Evolutionary conservation across 2,113 vertebrate genomes (phyloP).

Genomic region (Triplophysa dalaica): DNA sequence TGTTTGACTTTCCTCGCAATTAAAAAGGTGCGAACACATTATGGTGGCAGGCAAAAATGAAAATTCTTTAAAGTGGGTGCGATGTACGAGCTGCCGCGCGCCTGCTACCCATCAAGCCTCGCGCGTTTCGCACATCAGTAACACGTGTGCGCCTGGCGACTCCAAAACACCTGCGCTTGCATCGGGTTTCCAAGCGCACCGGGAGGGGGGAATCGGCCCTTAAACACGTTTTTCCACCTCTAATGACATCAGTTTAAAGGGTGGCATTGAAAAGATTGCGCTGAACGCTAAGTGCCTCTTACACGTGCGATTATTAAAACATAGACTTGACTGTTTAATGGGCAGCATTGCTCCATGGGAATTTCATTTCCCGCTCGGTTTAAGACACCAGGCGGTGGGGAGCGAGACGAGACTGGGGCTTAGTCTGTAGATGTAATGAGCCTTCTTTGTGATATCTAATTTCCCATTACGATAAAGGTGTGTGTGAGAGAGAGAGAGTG

Average conservation of each 20-base stretch:
- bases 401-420: neutral
- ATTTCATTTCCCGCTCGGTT: conserved; percentile 43
- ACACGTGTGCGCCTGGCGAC: conserved; percentile 20
- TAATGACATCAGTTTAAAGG: conserved; percentile 42
- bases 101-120: neutral
- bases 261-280: conserved; percentile 24
- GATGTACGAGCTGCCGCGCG: neutral
- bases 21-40: conserved; percentile 50
- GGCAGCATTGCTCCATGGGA: conserved; percentile 60
- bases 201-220: neutral
- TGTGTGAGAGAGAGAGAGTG: conserved; percentile 10
- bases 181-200: neutral
- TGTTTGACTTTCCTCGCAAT: conserved; percentile 25
- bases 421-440: conserved; percentile 45
- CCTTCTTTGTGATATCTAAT: conserved; percentile 65
- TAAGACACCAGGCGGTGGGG: conserved; percentile 19
- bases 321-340: conserved; percentile 37
- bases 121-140: neutral
- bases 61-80: conserved; percentile 19
- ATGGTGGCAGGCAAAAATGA: conserved; percentile 39
- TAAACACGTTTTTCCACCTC: neutral
- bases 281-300: conserved; percentile 23
- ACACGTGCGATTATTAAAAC: conserved; percentile 48
- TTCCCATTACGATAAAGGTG: conserved; percentile 50
- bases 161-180: conserved; percentile 28